Evolutionary conservation across 2,113 vertebrate genomes (phyloP).

Genomic region (Bos taurus): DNA sequence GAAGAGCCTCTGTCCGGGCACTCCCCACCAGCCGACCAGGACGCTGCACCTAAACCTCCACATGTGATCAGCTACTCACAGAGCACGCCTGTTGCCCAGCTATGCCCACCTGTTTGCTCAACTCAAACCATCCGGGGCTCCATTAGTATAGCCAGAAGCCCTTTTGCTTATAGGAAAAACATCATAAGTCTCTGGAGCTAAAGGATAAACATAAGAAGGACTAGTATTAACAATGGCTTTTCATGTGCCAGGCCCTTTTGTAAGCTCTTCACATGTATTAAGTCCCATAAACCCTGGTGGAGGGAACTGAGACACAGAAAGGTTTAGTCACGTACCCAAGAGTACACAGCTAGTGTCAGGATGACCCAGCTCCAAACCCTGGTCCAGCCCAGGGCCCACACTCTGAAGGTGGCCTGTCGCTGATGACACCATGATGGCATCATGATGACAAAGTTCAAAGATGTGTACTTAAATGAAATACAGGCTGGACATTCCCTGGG

Average conservation of each 20-base stretch:
- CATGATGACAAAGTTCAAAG: background rate
- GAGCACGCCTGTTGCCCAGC: background rate
- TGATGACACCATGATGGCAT: background rate
- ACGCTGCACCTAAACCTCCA: background rate
- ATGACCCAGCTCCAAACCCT: background rate
- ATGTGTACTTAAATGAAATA: no score
- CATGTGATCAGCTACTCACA: no score
- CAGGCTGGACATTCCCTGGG: background rate
- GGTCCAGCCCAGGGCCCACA: background rate
- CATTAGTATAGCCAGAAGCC: background rate
- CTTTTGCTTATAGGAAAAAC: background rate
- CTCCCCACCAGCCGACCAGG: background rate
- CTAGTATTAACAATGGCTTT: background rate
- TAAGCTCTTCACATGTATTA: background rate
- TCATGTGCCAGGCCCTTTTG: background rate
- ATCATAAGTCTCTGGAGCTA: background rate
- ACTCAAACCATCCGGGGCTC: background rate
- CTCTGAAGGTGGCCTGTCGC: background rate
- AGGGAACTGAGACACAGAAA: background rate
- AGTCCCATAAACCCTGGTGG: background rate
- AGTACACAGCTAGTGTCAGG: background rate
- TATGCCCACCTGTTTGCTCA: background rate
- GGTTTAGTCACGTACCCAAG: background rate
- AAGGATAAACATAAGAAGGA: background rate
- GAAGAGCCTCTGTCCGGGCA: background rate